A percentile compares a stretch with the other conserved stretches of the same genome.
These are phyloP conservation scores for Triplophysa rosa DNA, from an alignment of 2,113 vertebrate species.

Conservation along the genomic window DNA sequence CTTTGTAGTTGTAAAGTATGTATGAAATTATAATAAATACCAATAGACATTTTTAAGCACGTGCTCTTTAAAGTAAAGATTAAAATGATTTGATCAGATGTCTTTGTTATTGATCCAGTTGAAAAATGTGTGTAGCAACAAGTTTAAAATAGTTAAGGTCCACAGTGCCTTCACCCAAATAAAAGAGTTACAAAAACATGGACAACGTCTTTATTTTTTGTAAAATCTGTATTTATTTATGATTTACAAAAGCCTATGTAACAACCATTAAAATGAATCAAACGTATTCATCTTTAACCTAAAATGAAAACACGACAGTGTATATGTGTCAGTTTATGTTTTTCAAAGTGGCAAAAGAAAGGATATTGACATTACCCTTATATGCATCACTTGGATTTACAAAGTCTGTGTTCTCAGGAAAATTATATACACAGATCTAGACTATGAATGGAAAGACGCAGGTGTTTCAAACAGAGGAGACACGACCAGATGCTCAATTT, in stretches of 20 bases:
- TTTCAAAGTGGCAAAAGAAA: slow-evolving; percentile 50
- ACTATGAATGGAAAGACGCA: slow-evolving; percentile 40
- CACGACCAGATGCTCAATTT: slow-evolving; percentile 36
- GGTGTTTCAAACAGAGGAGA: slow-evolving; percentile 29
- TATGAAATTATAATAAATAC: too few relatives aligned
- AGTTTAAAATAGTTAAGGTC: background rate
- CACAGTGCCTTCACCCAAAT: background rate
- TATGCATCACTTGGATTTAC: slow-evolving; percentile 49
- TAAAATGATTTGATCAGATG: too few relatives aligned
- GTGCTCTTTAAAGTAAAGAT: too few relatives aligned
- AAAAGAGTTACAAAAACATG: background rate
- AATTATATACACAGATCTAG: slow-evolving; percentile 65
- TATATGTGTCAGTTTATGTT: slow-evolving; percentile 56
- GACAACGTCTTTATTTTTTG: slow-evolving; percentile 55
- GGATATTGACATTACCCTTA: slow-evolving; percentile 48
- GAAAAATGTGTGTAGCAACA: background rate
- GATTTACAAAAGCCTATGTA: slow-evolving; percentile 82
- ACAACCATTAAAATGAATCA: slow-evolving; percentile 74
- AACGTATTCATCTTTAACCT: slow-evolving; percentile 70
- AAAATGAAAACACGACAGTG: slow-evolving; percentile 55
- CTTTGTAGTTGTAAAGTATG: too few relatives aligned
- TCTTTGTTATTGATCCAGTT: too few relatives aligned
- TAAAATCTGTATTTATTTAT: slow-evolving; percentile 82
- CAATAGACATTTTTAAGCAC: too few relatives aligned
- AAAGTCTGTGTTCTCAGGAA: slow-evolving; percentile 56